Base-by-base conservation (phyloP, 2,888 invertebrate species). In the Autographa gamma region DNA sequence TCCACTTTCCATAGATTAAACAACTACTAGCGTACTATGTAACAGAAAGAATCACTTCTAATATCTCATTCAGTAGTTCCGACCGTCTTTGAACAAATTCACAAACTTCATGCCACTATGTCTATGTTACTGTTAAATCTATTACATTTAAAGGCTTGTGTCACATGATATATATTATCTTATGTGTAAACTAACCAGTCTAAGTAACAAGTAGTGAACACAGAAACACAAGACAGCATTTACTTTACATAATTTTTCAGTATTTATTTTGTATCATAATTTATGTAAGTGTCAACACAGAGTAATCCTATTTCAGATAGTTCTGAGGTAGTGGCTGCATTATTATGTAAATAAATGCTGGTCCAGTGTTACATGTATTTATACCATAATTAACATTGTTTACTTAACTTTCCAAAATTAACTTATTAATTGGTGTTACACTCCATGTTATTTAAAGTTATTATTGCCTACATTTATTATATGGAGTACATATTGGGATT, bases 21-120 rank as follows among this genome's bases (percentile, higher is more conserved):
- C 38, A 76, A 59, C 76, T 76, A 71, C 80, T 80, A 80, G 77
- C 65, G 32, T 66, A 80, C 80, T 77, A 80, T 58, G 80, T 80
- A 68, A 69, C 58, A 65, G 58, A 31, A 71, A 71, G 41, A 48
- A 79, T 71, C 41, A 79, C 76, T 71, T 69, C 56, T 54, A 48
- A 63, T 43, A 67, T 71, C 54, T 63, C 25, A 63, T 79, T 54
- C 64, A 65, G 62, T 63, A 71, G 54, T 76, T 58, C 48, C 63
- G 52, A 63, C 56, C 62, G 59, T 61, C 19, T 66, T 66, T 63
- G 43, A 76, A 76, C 58, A 60, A 76, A 56, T 66, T 66, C 56
- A 74, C 61, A 41, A 69, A 67, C 52, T 58, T 43, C 59, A 52
- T 75, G 61, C 63, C 61, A 41, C 66, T 70, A 79, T 9, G n/a